Evolutionary conservation across 2,797 vertebrate genomes (phyloP), one percentile per base, ranked within the genome.

Genomic region (Knipowitschia caucasica): DNA sequence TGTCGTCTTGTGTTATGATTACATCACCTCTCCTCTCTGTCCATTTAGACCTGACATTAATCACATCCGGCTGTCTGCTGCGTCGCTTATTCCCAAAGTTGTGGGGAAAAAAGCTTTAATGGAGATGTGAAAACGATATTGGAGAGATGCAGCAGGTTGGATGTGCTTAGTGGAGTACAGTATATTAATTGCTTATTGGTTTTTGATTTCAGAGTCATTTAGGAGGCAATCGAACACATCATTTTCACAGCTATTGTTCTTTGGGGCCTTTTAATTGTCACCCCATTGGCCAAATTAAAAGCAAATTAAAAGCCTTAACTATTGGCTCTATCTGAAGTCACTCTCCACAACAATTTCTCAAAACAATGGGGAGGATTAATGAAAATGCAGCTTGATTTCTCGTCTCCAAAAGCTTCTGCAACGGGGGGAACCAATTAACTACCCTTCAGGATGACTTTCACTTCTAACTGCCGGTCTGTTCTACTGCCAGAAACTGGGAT

Each of bases 361-460:
- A 90, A 90, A 92, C 89, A 90, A 91, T 90, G 69, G 86, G 86
- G 84, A 78, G 89, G 87, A 90, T 90, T 90, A 91, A 89, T 89
- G 86, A 82, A 90, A 91, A 89, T 89, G 83, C 84, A 72, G 86
- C 88, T 89, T 89, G 86, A 90, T 90, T 90, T 90, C 86, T 87
- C 85, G 87, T 89, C 88, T 89, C 85, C 88, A 80, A 80, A 44
- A 82, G 83, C 83, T 85, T 84, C 81, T 89, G 87, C 90, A 88
- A 88, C 77, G 80, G 90, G 44, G 89, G 89, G 90, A 91, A 89
- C 90, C 89, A 91, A 92, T 92, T 92, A 92, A 91, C 88, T 91
- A 90, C 88, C 90, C 91, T 92, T 92, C 90, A 91, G 89, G 89
- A 92, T 91, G 90, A 91, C 90, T 92, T 92, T 91, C 89, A 89